These are phyloP conservation scores for Pelodytes ibericus DNA, from an alignment of 2,797 vertebrate genomes.

Conservation along the genomic window DNA sequence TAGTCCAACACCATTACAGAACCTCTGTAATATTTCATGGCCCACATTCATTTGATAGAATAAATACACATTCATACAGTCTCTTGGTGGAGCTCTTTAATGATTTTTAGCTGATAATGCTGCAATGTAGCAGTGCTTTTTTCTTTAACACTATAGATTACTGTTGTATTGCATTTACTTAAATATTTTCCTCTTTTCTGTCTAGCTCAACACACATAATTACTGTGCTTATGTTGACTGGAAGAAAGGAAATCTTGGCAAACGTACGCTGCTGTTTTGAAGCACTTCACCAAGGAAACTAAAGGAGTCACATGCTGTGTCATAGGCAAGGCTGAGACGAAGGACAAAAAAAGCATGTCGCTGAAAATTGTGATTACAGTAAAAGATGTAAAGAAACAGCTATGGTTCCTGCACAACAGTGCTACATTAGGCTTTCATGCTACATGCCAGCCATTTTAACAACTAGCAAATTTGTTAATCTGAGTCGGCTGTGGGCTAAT, in stretches of 20 bases:
- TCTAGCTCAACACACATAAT: conserved; percentile 36
- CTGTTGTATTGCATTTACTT: conserved; percentile 33
- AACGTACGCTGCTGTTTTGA: conserved; percentile 39
- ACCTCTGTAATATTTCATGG: too few relatives aligned
- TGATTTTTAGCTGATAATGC: background rate
- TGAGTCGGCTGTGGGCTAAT: background rate
- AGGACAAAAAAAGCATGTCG: conserved; percentile 32
- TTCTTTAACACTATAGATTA: conserved; percentile 3
- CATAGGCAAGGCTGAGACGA: conserved; percentile 25
- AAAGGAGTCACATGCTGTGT: conserved; percentile 31
- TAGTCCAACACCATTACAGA: too few relatives aligned
- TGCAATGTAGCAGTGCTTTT: background rate
- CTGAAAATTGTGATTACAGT: conserved; percentile 36
- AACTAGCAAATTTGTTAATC: conserved; percentile 1
- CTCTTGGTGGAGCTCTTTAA: background rate
- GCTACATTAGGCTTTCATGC: background rate
- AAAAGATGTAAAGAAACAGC: conserved; percentile 14
- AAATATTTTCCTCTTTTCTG: conserved; percentile 38
- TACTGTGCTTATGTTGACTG: conserved; percentile 40
- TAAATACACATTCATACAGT: background rate
- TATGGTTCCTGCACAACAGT: conserved; percentile 4
- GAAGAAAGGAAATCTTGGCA: conserved; percentile 51
- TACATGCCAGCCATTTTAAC: conserved; percentile 11
- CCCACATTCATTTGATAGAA: background rate
- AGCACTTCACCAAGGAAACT: conserved; percentile 51